These are phyloP conservation scores for Poliocrania exsul DNA, from an alignment of 2,797 vertebrate genomes.

Conservation along the genomic window DNA sequence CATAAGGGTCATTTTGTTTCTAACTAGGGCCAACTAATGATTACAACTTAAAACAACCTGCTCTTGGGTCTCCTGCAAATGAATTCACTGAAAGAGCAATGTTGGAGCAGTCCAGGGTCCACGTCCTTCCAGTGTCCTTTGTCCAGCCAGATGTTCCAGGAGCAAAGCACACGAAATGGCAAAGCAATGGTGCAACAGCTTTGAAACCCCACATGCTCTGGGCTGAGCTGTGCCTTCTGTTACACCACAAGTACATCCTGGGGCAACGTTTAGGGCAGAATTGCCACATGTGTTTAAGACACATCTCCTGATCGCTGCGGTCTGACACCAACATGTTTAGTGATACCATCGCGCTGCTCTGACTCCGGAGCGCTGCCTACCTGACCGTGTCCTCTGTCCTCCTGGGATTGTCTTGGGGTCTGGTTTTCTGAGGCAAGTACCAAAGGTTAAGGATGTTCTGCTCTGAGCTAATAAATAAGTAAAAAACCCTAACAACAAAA, in stretches of 20 bases:
- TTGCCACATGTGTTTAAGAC: not conserved
- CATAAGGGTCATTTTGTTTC: not conserved
- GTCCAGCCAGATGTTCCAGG: not conserved
- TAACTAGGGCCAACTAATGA: not conserved
- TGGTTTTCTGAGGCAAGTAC: not conserved
- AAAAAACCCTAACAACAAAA: not conserved
- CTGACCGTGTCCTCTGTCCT: not conserved
- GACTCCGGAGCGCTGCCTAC: not conserved
- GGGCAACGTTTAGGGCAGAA: not conserved
- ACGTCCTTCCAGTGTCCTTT: not conserved
- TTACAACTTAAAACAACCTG: not conserved
- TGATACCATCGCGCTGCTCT: rapidly evolving
- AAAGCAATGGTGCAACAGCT: not conserved
- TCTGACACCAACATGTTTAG: not conserved
- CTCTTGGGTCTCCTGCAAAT: not conserved
- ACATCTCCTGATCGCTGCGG: not conserved
- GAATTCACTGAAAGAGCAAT: not conserved
- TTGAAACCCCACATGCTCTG: not conserved
- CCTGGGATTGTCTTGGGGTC: not conserved
- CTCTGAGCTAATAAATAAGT: constrained; percentile 47
- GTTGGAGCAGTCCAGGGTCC: not conserved
- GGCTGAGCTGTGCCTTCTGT: not conserved
- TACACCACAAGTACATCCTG: not conserved
- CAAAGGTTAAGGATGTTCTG: not conserved
- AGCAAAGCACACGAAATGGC: not conserved